Evolutionary conservation across 2,888 invertebrate genomes (phyloP).

Genomic region (Acrobasis suavella): DNA sequence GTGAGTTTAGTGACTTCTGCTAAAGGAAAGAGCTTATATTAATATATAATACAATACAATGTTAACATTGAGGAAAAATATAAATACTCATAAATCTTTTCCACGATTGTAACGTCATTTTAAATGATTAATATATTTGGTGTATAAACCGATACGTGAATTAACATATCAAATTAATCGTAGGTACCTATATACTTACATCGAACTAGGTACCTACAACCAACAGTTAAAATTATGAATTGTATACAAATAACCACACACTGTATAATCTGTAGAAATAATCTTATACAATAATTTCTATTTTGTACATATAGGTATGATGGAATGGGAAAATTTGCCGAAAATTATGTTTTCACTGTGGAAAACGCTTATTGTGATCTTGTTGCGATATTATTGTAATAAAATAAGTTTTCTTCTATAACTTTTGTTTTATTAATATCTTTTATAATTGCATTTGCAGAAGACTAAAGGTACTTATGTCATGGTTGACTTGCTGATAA

Average conservation of each 20-base stretch:
- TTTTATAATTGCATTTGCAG: not conserved
- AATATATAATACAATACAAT: not conserved
- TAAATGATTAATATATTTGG: not conserved
- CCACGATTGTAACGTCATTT: too few relatives aligned
- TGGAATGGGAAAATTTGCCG: not conserved
- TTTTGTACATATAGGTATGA: not conserved
- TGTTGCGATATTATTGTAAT: constrained; percentile 8
- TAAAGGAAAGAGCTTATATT: not conserved
- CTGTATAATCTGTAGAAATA: too few relatives aligned
- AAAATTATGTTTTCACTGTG: constrained; percentile 17
- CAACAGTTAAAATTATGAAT: too few relatives aligned
- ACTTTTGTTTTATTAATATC: not conserved
- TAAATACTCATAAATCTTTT: too few relatives aligned
- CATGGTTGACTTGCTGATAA: too few relatives aligned
- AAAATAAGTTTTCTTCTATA: not conserved
- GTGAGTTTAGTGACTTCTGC: not conserved
- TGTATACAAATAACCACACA: too few relatives aligned
- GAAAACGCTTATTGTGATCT: constrained; percentile 29
- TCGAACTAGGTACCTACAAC: too few relatives aligned
- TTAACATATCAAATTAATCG: not conserved
- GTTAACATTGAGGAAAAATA: too few relatives aligned
- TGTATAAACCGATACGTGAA: not conserved
- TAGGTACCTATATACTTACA: too few relatives aligned
- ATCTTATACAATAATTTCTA: not conserved
- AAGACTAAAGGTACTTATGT: too few relatives aligned